Evolutionary conservation across 2,797 vertebrate genomes (phyloP), one percentile per base, ranked within the genome.

Genomic region (Gila robusta): DNA sequence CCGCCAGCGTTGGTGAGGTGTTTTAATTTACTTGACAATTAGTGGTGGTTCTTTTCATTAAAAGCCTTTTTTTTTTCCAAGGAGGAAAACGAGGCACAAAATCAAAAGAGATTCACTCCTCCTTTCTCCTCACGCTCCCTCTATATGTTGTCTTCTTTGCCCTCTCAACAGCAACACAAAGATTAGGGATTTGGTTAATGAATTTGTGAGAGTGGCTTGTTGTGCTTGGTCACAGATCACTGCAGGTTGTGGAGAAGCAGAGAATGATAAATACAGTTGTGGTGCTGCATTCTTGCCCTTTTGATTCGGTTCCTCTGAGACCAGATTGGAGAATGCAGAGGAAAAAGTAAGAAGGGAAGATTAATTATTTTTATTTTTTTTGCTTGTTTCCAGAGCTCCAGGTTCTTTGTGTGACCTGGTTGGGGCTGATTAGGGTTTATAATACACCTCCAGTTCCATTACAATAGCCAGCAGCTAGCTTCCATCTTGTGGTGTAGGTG

Each of bases 21-120:
- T 94, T 95, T 95, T 94, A 91, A 95, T 95, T 95, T 94, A 94
- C 93, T 93, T 92, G 89, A 94, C 94, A 95, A 95, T 95, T 95
- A 95, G 91, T 70, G 79, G 86, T 83, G 87, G 91, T 93, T 94
- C 92, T 92, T 95, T 94, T 93, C 93, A 95, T 95, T 95, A 94
- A 91, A 67, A 79, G 89, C 86, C 91, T 91, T 92, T 91, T 92
- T 95, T 90, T 91, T 92, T 95, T 89, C 89, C 92, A 92, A 92
- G 88, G 90, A 92, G 90, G 39, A 86, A 93, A 95, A 92, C 93
- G 93, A 92, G 86, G 84, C 83, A 85, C 79, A 89, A 92, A 90
- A 94, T 94, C 92, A 94, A 94, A 93, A 92, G 91, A 66, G 93
- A 62, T 86, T 70, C 79, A 16, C 44, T 44, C 8, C 26, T 81